Conservation (phyloP, 2,888 invertebrate species). For the Dicroscelio sp. region DNA sequence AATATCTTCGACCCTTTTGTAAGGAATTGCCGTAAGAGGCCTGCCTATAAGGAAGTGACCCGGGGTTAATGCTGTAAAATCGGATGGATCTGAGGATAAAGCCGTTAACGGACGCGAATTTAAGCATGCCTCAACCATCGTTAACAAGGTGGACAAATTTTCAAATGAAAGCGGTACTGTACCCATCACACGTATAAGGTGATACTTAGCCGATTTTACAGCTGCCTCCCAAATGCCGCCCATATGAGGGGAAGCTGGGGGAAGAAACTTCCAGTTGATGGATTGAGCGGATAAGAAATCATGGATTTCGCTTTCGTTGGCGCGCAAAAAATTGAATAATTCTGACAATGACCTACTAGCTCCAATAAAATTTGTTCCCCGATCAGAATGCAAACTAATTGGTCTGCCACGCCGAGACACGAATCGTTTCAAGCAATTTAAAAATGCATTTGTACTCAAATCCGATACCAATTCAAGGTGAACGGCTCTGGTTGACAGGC, state of each 20-base stretch:
- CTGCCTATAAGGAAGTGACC: too few species aligned
- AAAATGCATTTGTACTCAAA: slow-evolving; percentile 77
- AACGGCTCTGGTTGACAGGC: slow-evolving; percentile 80
- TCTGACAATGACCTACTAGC: slow-evolving; percentile 40
- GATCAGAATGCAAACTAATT: slow-evolving; percentile 77
- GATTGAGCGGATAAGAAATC: slow-evolving; percentile 23
- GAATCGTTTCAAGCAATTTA: slow-evolving; percentile 66
- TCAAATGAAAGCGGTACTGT: too few species aligned
- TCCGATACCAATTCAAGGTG: slow-evolving; percentile 65
- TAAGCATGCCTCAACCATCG: too few species aligned
- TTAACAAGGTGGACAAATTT: too few species aligned
- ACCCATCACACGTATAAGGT: too few species aligned
- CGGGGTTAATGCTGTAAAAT: too few species aligned
- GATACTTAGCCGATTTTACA: too few species aligned
- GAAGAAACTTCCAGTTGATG: slow-evolving; percentile 85
- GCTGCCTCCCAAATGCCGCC: slow-evolving; percentile 67
- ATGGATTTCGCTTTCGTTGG: slow-evolving; percentile 5
- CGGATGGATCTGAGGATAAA: too few species aligned
- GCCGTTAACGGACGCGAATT: too few species aligned
- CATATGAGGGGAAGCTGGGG: slow-evolving; percentile 79
- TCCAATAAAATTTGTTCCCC: slow-evolving; percentile 82
- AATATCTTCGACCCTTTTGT: too few species aligned
- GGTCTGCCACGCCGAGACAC: slow-evolving; percentile 77
- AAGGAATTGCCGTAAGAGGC: too few species aligned
- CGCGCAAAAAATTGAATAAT: not conserved